A percentile compares a stretch with the other conserved stretches of the same genome.
Evolutionary conservation across 1,140 invertebrate genomes (phyloP).

Genomic region (Drosophila teissieri): DNA sequence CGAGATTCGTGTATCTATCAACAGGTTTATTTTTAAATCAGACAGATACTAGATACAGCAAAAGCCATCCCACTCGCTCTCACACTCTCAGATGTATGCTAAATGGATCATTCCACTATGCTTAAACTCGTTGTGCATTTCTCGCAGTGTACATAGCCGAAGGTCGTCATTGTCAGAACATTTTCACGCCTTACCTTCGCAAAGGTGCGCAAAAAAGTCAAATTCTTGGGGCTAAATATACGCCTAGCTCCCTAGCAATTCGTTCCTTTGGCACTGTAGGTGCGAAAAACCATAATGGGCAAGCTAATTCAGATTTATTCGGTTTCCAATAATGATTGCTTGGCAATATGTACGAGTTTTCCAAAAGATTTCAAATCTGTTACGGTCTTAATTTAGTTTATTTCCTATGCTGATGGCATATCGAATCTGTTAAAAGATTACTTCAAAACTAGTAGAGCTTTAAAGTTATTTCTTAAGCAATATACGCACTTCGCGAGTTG

Average conservation of each 20-base stretch:
- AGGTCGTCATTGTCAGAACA: constrained; percentile 42
- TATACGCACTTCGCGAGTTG: too few species aligned
- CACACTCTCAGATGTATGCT: constrained; percentile 3
- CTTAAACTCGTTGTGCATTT: neutral
- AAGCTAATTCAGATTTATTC: neutral
- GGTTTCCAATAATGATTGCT: too few species aligned
- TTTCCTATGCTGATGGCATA: too few species aligned
- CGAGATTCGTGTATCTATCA: constrained; percentile 40
- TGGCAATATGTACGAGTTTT: too few species aligned
- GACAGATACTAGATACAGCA: constrained; percentile 42
- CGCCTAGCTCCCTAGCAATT: constrained; percentile 9
- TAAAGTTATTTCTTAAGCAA: too few species aligned
- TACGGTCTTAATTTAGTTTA: too few species aligned
- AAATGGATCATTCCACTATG: constrained; percentile 14
- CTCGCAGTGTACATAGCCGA: constrained; percentile 12
- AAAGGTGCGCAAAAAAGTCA: constrained; percentile 27
- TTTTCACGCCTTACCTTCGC: constrained; percentile 45
- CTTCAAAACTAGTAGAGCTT: too few species aligned
- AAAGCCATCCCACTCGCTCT: constrained; percentile 11
- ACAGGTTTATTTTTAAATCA: constrained; percentile 50
- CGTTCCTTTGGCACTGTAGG: constrained; percentile 1
- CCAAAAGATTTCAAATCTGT: too few species aligned
- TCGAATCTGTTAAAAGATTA: too few species aligned
- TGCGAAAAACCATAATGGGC: neutral
- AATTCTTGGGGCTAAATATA: constrained; percentile 28